Conservation (phyloP, 2,888 invertebrate species). For the Brachyopa scutellaris region DNA sequence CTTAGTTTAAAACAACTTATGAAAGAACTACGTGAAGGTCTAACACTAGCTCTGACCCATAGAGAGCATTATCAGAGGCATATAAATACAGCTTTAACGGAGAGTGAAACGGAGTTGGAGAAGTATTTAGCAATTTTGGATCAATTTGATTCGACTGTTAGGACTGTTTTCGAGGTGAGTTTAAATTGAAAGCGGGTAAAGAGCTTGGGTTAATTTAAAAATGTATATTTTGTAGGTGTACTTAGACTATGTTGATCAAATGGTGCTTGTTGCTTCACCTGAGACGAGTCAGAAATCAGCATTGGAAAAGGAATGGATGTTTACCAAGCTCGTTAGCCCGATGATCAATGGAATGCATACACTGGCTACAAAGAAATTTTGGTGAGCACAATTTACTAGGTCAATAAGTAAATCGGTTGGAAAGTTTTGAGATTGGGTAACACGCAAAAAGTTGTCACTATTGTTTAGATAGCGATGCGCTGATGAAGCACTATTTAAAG, state of each 20-base stretch:
- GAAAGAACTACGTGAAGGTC: constrained; percentile 94
- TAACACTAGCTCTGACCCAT: constrained; percentile 91
- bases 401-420: not conserved
- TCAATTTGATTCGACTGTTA: constrained; percentile 90
- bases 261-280: constrained; percentile 85
- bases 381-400: constrained; percentile 81
- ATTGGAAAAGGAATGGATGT: constrained; percentile 94
- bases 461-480: too few relatives aligned
- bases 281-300: constrained; percentile 86
- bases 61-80: constrained; percentile 89
- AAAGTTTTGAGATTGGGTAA: not conserved
- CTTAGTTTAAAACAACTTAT: constrained; percentile 94
- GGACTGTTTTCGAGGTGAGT: constrained; percentile 87
- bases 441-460: not conserved
- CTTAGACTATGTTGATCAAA: constrained; percentile 91
- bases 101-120: constrained; percentile 82
- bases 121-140: constrained; percentile 85
- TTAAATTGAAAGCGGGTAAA: not conserved
- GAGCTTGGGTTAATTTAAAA: constrained; percentile 45
- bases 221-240: constrained; percentile 85
- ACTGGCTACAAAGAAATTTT: constrained; percentile 90
- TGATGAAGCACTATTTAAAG: too few relatives aligned
- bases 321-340: constrained; percentile 90
- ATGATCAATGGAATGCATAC: constrained; percentile 89
- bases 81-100: constrained; percentile 84